phyloP scores from a whole-genome alignment of 2,797 vertebrate genomes.

The Corythornis leucogaster region DNA sequence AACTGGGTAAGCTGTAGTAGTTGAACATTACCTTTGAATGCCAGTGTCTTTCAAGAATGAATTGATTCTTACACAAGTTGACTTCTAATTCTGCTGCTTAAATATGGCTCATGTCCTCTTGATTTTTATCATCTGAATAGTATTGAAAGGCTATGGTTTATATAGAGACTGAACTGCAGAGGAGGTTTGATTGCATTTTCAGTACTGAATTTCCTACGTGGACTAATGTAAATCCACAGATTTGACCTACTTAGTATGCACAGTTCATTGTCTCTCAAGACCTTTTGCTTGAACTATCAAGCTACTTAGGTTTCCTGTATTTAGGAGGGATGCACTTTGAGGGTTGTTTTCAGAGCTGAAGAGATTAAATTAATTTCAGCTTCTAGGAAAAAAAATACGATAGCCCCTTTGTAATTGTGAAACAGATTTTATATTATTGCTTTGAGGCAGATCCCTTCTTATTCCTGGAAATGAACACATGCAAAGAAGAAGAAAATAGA shows the following conservation, averaged over 20 bases:
- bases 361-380: constrained; percentile 13
- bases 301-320: background rate
- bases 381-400: constrained; percentile 30
- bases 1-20: background rate
- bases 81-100: background rate
- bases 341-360: constrained; percentile 16
- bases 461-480: constrained; percentile 24
- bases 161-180: background rate
- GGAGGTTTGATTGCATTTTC: background rate
- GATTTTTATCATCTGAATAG: background rate
- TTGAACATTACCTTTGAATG: background rate
- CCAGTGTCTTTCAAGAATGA: background rate
- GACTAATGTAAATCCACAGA: background rate
- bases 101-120: accelerated
- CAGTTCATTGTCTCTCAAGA: background rate
- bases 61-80: accelerated
- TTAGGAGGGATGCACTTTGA: background rate
- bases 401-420: background rate
- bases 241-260: background rate
- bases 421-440: constrained; percentile 25
- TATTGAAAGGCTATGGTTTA: background rate
- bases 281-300: background rate
- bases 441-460: constrained; percentile 19
- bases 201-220: background rate
- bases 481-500: background rate